A percentile compares a stretch with the other conserved stretches of the same genome.
These are phyloP conservation scores for Toxotes jaculatrix DNA, from an alignment of 2,113 vertebrate genomes.

Conservation along the genomic window DNA sequence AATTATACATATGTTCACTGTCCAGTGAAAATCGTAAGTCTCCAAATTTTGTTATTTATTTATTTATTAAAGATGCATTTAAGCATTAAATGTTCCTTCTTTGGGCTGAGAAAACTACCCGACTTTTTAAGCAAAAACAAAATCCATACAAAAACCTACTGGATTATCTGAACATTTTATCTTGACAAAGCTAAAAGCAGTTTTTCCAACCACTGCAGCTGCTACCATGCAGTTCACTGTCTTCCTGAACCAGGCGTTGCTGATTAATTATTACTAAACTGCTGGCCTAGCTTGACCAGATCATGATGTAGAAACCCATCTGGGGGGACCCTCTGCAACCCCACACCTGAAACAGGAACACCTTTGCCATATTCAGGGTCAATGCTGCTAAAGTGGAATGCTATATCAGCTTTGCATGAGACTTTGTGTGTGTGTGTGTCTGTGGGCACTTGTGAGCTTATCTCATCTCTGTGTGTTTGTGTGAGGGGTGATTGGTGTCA, in stretches of 20 bases:
- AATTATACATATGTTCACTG: neutral
- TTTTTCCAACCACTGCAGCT: neutral
- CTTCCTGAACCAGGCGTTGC: neutral
- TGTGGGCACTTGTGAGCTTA: neutral
- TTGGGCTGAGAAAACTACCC: neutral
- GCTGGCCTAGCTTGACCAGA: slow-evolving; percentile 7
- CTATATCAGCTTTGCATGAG: neutral
- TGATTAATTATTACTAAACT: slow-evolving; percentile 50
- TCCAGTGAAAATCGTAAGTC: neutral
- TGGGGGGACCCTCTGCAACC: slow-evolving; percentile 33
- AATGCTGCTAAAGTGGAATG: slow-evolving; percentile 11
- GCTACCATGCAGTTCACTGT: neutral
- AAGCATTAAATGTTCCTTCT: neutral
- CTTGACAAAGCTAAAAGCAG: neutral
- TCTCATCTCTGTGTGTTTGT: slow-evolving; percentile 36
- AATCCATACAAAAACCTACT: neutral
- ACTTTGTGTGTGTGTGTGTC: slow-evolving; percentile 6
- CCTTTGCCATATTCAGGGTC: slow-evolving; percentile 44
- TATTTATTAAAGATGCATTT: neutral
- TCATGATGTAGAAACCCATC: slow-evolving; percentile 43
- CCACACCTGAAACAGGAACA: slow-evolving; percentile 30
- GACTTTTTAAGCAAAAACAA: neutral
- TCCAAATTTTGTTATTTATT: neutral
- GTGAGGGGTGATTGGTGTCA: slow-evolving; percentile 25
- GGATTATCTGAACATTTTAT: neutral